Percentiles rank a stretch among this genome's conserved stretches.
These are phyloP conservation scores for Drosophila auraria DNA, from an alignment of 1,140 invertebrate species.

Conservation along the genomic window DNA sequence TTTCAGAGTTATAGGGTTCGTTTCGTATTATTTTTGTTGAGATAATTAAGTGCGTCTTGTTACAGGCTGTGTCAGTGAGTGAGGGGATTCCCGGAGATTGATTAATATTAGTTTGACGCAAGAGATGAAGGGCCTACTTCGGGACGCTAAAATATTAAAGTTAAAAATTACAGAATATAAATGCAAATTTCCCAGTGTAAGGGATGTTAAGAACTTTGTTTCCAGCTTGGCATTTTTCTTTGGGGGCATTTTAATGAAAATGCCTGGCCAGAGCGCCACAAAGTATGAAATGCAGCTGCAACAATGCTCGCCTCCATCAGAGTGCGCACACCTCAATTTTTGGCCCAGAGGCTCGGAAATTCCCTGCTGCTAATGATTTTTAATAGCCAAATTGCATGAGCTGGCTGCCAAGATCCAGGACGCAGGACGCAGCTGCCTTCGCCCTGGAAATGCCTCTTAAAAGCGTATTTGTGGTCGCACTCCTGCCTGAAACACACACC, in stretches of 20 bases:
- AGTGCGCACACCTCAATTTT: constrained; percentile 39
- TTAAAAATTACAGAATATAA: no score
- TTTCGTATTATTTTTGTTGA: neutral
- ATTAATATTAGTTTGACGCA: neutral
- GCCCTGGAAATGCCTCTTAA: constrained; percentile 61
- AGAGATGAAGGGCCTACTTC: neutral
- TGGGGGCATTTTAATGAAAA: constrained; percentile 62
- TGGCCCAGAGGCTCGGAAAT: constrained; percentile 40
- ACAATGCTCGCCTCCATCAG: constrained; percentile 20
- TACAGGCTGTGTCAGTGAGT: neutral
- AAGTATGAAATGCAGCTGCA: constrained; percentile 67
- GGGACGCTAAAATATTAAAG: no score
- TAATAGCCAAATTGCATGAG: constrained; percentile 79
- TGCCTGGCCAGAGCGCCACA: constrained; percentile 57
- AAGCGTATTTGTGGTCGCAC: constrained; percentile 63
- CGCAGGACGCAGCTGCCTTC: constrained; percentile 41
- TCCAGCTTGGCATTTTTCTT: constrained; percentile 4
- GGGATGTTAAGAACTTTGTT: constrained; percentile 13
- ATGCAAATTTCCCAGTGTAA: neutral
- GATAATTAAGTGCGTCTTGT: neutral
- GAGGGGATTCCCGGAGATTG: neutral
- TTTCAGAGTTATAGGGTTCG: neutral
- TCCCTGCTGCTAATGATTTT: constrained; percentile 77
- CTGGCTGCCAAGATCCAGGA: constrained; percentile 20
- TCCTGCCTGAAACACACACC: constrained; percentile 46